These are phyloP conservation scores for Laupala kohalensis DNA, from an alignment of 1,140 invertebrate genomes.

Conservation along the genomic window DNA sequence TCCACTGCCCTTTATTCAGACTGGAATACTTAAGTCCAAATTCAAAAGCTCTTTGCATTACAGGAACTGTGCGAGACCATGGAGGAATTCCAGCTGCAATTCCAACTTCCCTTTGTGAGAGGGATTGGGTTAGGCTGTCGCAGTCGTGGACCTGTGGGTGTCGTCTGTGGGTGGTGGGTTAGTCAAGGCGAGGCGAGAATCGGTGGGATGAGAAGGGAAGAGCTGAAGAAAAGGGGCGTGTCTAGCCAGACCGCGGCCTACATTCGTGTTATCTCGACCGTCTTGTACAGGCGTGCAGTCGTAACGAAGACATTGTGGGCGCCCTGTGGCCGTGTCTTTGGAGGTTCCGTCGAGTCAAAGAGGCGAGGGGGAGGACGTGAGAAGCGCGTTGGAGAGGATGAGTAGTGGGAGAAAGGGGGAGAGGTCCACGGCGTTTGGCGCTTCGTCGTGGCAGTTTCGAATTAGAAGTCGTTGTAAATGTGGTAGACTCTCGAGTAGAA, in stretches of 20 bases:
- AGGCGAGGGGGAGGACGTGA: too few relatives aligned
- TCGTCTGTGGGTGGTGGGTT: background rate
- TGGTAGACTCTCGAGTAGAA: too few relatives aligned
- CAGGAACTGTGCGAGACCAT: background rate
- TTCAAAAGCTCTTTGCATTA: background rate
- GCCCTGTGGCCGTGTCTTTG: too few relatives aligned
- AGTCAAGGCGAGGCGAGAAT: too few relatives aligned
- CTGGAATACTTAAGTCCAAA: too few relatives aligned
- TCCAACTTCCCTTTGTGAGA: background rate
- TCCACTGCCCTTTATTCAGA: too few relatives aligned
- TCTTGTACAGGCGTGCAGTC: background rate
- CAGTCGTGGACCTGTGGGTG: too few relatives aligned
- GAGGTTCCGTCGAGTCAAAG: too few relatives aligned
- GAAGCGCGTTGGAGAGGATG: background rate
- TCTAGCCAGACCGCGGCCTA: background rate
- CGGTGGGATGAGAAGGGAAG: background rate
- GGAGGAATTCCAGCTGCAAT: background rate
- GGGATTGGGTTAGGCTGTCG: background rate
- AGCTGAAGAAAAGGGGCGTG: background rate
- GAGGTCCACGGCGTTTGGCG: background rate
- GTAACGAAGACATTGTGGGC: background rate
- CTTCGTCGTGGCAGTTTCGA: background rate
- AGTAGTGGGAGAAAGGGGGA: too few relatives aligned
- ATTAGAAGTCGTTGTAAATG: background rate
- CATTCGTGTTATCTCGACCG: background rate